These are phyloP conservation scores for Matsumyia berberina DNA, from an alignment of 2,888 invertebrate species.

Conservation along the genomic window DNA sequence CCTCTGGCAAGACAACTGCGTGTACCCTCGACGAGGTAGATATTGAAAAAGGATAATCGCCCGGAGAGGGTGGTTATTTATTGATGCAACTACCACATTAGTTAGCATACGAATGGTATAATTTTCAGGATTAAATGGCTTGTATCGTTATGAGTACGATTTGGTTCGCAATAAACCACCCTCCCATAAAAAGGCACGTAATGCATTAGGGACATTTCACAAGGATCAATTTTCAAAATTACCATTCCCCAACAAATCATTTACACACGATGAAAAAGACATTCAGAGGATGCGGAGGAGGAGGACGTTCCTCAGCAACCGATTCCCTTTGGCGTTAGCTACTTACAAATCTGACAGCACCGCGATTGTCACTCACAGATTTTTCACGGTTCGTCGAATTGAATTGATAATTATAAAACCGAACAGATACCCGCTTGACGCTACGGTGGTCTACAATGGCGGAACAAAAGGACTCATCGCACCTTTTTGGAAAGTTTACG, in stretches of 20 bases:
- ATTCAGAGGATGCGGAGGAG: not conserved
- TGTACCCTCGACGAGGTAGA: conserved; percentile 54
- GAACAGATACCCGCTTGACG: conserved; percentile 12
- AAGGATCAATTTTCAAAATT: conserved; percentile 73
- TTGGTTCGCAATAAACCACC: conserved; percentile 34
- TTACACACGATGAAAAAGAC: conserved; percentile 63
- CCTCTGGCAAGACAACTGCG: conserved; percentile 20
- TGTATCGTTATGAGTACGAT: conserved; percentile 65
- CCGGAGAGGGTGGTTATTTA: conserved; percentile 66
- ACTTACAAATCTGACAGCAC: conserved; percentile 58
- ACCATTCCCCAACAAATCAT: conserved; percentile 74
- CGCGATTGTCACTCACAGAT: conserved; percentile 73
- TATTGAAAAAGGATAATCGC: conserved; percentile 74
- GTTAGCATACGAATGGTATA: conserved; percentile 63
- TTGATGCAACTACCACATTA: conserved; percentile 65
- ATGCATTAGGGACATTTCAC: conserved; percentile 32
- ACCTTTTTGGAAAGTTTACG: conserved; percentile 55
- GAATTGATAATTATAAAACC: conserved; percentile 66
- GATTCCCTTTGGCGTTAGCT: conserved; percentile 32
- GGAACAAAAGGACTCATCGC: conserved; percentile 60
- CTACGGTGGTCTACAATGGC: conserved; percentile 9
- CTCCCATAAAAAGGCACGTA: conserved; percentile 43
- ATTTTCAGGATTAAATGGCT: conserved; percentile 74
- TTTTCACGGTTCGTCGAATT: conserved; percentile 67
- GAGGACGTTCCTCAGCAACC: conserved; percentile 33